Evolutionary conservation across 2,888 invertebrate species (phyloP).

Genomic region (Keiferia lycopersicella): DNA sequence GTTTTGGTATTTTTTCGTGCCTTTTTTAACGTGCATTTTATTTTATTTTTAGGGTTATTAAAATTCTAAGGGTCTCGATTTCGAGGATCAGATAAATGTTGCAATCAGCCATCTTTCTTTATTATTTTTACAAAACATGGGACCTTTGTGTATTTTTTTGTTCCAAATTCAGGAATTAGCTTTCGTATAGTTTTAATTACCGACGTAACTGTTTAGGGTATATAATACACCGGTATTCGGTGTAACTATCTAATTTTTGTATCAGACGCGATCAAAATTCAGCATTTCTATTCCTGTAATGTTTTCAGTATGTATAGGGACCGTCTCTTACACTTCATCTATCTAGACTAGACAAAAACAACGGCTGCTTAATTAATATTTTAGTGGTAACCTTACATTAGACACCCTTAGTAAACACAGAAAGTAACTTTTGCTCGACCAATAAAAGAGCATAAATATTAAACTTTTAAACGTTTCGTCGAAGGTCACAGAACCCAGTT

Average conservation of each 20-base stretch:
- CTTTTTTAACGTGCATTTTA: constrained; percentile 13
- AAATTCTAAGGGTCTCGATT: not conserved
- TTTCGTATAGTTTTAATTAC: too few species aligned
- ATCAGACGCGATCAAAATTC: too few species aligned
- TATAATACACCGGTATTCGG: too few species aligned
- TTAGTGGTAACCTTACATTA: not conserved
- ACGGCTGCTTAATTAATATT: not conserved
- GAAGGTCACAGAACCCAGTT: constrained; percentile 10
- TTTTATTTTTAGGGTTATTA: not conserved
- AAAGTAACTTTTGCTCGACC: not conserved
- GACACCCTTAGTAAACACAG: not conserved
- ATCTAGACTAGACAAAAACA: too few species aligned
- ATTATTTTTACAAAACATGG: too few species aligned
- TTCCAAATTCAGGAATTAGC: not conserved
- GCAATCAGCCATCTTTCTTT: not conserved
- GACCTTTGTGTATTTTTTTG: not conserved
- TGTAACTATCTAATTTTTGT: too few species aligned
- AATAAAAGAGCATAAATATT: not conserved
- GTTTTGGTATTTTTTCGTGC: constrained; percentile 26
- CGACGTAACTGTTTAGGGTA: too few species aligned
- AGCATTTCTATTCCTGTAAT: too few species aligned
- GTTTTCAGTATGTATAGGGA: too few species aligned
- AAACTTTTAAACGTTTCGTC: not conserved
- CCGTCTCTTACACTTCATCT: too few species aligned
- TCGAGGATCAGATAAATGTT: not conserved